Base-by-base conservation (phyloP, 1,140 invertebrate genomes). In the Ceratina australensis region DNA sequence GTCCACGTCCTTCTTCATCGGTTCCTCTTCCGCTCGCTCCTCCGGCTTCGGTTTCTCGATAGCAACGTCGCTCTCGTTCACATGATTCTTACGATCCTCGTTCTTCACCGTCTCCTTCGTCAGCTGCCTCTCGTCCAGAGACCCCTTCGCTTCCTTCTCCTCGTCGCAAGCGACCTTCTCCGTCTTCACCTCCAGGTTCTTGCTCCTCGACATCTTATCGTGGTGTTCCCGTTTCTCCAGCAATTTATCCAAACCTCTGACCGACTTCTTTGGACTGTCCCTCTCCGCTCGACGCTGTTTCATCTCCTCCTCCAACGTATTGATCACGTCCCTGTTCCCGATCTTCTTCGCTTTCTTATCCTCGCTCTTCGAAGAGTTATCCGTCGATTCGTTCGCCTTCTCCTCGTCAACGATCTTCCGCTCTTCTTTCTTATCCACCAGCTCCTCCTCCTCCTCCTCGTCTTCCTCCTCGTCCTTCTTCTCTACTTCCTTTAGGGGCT, bases 301-400 rank as follows among this genome's bases (percentile, higher is more conserved):
- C 86, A 94, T 93, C 71, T 94, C 93, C 69, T 94, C 93, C 86
- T 95, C 92, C 81, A 95, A 74, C 0, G 86, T 90, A 33, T 91
- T 89, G 3, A 89, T 81, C 0, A 84, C 86, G 69, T 88, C 90
- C 28, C 88, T 91, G 16, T 82, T 87, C 16, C 73, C 75, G 13
- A 78, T 80, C 57, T 88, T 90, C 59, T 89, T 90, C 10, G 80
- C 64, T 61, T 81, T 89, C 28, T 87, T 89, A 0, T 89, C 87
- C 0, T 89, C 89, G 7, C 26, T n/a, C 26, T 86, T 88, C 18
- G 50, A 20, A 54, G 60, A 72, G 26, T 26, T 82, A 0, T 73
- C 82, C 7, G 7, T 59, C 3, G 1, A 57, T 88, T 87, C 56
- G 87, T 86, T 47, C 86, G 50, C 57, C 89, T 92, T 87, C 91